Evolutionary conservation across 1,140 invertebrate species (phyloP).

Genomic region (Leptinotarsa texana): DNA sequence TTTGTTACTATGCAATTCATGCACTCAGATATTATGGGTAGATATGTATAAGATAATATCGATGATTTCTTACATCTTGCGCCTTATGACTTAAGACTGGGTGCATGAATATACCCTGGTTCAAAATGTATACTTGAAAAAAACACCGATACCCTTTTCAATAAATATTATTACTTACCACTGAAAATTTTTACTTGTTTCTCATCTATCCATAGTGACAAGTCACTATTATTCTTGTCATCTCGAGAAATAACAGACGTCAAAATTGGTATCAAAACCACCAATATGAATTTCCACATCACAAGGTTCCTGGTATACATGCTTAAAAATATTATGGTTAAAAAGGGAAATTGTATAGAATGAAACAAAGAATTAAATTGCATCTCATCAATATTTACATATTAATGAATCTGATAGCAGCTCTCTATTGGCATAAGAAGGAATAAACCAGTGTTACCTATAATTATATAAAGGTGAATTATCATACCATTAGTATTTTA

Average conservation of each 20-base stretch:
- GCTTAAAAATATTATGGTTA: slow-evolving; percentile 29
- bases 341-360: not conserved
- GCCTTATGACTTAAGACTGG: too few relatives aligned
- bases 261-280: slow-evolving; percentile 31
- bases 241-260: slow-evolving; percentile 38
- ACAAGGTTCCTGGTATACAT: slow-evolving; percentile 34
- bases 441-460: not conserved
- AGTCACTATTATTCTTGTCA: slow-evolving; percentile 62
- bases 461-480: not conserved
- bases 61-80: too few relatives aligned
- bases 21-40: too few relatives aligned
- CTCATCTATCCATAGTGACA: slow-evolving; percentile 86
- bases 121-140: too few relatives aligned
- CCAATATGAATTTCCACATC: slow-evolving; percentile 38
- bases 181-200: slow-evolving; percentile 88
- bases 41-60: too few relatives aligned
- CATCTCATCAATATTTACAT: not conserved
- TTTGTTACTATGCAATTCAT: too few relatives aligned
- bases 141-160: not conserved
- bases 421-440: not conserved
- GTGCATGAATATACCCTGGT: too few relatives aligned
- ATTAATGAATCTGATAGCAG: not conserved
- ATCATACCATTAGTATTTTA: slow-evolving; percentile 35
- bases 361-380: not conserved
- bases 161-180: slow-evolving; percentile 62